A percentile compares a stretch with the other conserved stretches of the same genome.
Conservation (phyloP, 2,888 invertebrate genomes). For the Laspeyria flexula region DNA sequence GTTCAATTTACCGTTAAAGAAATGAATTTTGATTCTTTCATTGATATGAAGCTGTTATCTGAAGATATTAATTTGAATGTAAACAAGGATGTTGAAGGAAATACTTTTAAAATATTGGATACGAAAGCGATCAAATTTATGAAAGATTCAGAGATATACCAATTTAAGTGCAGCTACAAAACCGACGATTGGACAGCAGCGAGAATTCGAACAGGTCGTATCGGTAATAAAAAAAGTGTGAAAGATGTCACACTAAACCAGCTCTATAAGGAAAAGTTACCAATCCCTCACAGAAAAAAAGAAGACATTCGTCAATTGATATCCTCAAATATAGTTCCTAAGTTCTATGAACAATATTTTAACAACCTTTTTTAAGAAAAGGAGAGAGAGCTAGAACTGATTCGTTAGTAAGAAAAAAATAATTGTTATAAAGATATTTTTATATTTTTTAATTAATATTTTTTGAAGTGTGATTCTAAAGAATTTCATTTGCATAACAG, state of each 20-base stretch:
- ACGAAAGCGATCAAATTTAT: conserved; percentile 18
- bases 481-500: conserved; percentile 4
- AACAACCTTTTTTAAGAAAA: conserved; percentile 24
- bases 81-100: conserved; percentile 12
- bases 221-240: conserved; percentile 13
- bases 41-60: conserved; percentile 30
- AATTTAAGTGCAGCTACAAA: conserved; percentile 1
- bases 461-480: conserved; percentile 14
- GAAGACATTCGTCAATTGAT: conserved; percentile 29
- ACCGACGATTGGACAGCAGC: conserved; percentile 12
- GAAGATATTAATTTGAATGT: conserved; percentile 23
- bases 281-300: conserved; percentile 23
- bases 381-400: conserved; percentile 12
- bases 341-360: conserved; percentile 30
- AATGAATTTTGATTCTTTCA: conserved; percentile 33
- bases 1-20: conserved; percentile 15
- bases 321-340: conserved; percentile 30
- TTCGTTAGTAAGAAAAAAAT: conserved; percentile 13
- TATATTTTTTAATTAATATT: conserved; percentile 8
- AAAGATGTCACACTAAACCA: conserved; percentile 10
- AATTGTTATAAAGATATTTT: conserved; percentile 7
- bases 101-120: conserved; percentile 14
- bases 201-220: conserved; percentile 9
- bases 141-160: conserved; percentile 21
- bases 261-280: conserved; percentile 19